Conservation (phyloP, 1,140 invertebrate species). For the Prorops nasuta region DNA sequence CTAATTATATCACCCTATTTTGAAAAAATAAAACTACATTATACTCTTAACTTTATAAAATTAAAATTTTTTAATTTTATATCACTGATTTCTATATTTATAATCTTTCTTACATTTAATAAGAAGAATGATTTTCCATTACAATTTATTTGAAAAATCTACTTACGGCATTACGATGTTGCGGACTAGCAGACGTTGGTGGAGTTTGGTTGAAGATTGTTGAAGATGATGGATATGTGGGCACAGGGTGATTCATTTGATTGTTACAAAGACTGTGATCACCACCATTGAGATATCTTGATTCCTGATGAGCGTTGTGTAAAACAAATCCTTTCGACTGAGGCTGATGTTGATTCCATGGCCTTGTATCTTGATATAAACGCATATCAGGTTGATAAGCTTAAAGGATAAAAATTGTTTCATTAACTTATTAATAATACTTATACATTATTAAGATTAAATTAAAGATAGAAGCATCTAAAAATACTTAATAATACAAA, state of each 20-base stretch:
- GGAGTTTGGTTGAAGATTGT: slow-evolving; percentile 55
- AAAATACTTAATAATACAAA: neutral
- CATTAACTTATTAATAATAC: too few species aligned
- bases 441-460: too few species aligned
- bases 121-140: too few species aligned
- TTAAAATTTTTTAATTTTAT: too few species aligned
- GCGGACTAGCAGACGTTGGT: slow-evolving; percentile 53
- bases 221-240: slow-evolving; percentile 46
- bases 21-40: too few species aligned
- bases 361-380: slow-evolving; percentile 50
- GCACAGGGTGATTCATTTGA: slow-evolving; percentile 50
- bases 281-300: slow-evolving; percentile 53
- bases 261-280: slow-evolving; percentile 54
- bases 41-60: too few species aligned
- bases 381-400: slow-evolving; percentile 50
- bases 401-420: slow-evolving; percentile 15
- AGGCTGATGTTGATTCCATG: slow-evolving; percentile 43
- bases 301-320: slow-evolving; percentile 50
- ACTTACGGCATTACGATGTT: slow-evolving; percentile 55
- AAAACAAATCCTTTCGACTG: slow-evolving; percentile 53
- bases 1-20: too few species aligned
- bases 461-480: neutral
- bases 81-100: too few species aligned
- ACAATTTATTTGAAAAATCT: too few species aligned
- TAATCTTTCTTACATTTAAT: too few species aligned